Percentiles rank a stretch among this genome's conserved stretches.
phyloP scores from a whole-genome alignment of 2,888 invertebrate species.

The Trisateles emortualis region DNA sequence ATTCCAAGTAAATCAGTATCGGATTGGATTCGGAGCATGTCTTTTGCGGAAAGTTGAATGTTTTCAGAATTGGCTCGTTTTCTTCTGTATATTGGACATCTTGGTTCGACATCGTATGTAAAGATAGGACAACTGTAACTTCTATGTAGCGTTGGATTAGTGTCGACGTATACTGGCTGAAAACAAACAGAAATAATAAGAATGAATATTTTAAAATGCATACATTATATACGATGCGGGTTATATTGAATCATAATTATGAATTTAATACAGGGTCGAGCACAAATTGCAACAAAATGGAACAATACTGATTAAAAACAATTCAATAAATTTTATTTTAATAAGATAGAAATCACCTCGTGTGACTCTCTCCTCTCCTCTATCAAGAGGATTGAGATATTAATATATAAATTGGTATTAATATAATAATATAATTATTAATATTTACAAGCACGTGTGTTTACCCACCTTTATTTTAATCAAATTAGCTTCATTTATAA shows the following conservation, averaged over 20 bases:
- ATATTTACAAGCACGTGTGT: too few species aligned
- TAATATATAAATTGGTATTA: too few species aligned
- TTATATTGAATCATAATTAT: neutral
- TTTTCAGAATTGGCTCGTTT: constrained; percentile 90
- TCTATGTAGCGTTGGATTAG: constrained; percentile 78
- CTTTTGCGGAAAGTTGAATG: constrained; percentile 78
- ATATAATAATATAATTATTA: too few species aligned
- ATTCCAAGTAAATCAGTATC: constrained; percentile 93
- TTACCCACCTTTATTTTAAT: constrained; percentile 91
- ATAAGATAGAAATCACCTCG: too few species aligned
- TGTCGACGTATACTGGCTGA: constrained; percentile 92
- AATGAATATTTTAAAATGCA: too few species aligned
- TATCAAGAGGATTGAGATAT: too few species aligned
- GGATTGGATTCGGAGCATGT: constrained; percentile 89
- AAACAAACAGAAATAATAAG: constrained; percentile 50
- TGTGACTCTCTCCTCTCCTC: too few species aligned
- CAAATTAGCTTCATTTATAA: constrained; percentile 93
- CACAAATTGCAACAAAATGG: neutral
- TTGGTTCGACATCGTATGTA: constrained; percentile 87
- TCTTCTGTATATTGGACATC: constrained; percentile 78
- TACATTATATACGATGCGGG: neutral
- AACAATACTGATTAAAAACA: neutral
- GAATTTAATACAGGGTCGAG: neutral
- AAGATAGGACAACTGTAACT: constrained; percentile 92
- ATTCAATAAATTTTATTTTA: neutral